Evolutionary conservation across 1,140 invertebrate species (phyloP), one percentile per base, ranked within the genome.

Genomic region (Stegodyphus dumicola): DNA sequence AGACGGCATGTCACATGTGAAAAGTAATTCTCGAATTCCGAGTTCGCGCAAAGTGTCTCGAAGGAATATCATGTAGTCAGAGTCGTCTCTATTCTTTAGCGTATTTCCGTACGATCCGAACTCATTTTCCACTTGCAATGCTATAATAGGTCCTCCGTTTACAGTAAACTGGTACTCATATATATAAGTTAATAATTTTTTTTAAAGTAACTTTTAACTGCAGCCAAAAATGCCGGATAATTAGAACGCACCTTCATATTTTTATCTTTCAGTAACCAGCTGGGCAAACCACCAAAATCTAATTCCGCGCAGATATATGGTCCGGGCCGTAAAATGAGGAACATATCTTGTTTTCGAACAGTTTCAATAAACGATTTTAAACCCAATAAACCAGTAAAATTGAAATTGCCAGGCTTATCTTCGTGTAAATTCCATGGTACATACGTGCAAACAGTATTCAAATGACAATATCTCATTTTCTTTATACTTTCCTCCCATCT

Each of bases 351-450:
- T 71, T 92, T 89, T 81, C 91, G 89, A 11, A 91, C 91, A 15
- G 89, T 77, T 66, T 89, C 80, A 7, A 93, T 87, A 88, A 92
- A 92, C 17, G 83, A 66, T 6, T 88, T 88, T 52, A 92, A 80
- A 88, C 92, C 89, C 54, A 89, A 66, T 13, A 77, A 54, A 66
- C 70, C 66, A 18, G n/a, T 56, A 66, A 87, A 88, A 70, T 87
- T 71, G 53, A 86, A 89, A 6, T 88, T 48, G 18, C 90, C 90
- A 67, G 89, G 88, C 11, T 83, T 81, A 33, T 89, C 81, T 83
- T 92, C 91, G 89, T 93, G 92, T 56, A 90, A 88, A 87, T 92
- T 92, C 92, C 92, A 92, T 18, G 91, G 90, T 7, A 92, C 89
- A 86, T 91, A 92, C 89, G 89, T 89, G 88, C 92, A 91, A 66